Evolutionary conservation across 23 tunicate genomes (phyloP).

Genomic region (Trididemnum clinides): DNA sequence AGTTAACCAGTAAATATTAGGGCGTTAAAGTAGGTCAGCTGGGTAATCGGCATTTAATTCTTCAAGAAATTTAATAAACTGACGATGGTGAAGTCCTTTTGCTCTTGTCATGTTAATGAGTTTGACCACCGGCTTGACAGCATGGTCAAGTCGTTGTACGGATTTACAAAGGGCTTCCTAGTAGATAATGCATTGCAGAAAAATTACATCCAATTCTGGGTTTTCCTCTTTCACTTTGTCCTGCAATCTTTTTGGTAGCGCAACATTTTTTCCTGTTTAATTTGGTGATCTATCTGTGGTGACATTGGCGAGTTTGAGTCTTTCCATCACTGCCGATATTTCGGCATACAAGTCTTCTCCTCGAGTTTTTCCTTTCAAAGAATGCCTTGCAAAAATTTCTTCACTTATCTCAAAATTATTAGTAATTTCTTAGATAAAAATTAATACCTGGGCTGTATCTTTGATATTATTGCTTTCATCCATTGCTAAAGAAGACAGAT

Average conservation of each 20-base stretch:
- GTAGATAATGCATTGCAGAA: conserved; percentile 31
- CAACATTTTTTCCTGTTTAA: conserved; percentile 29
- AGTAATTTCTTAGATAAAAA: too few relatives aligned
- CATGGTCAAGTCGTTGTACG: conserved; percentile 12
- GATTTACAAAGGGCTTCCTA: conserved; percentile 27
- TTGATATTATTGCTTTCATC: too few relatives aligned
- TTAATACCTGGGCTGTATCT: too few relatives aligned
- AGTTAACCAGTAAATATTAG: too few relatives aligned
- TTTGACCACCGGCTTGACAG: conserved; percentile 16
- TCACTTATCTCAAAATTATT: conserved; percentile 5
- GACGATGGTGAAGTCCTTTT: too few relatives aligned
- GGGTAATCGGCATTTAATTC: too few relatives aligned
- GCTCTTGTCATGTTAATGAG: conserved; percentile 15
- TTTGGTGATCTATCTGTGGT: conserved; percentile 44
- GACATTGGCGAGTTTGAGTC: conserved; percentile 3
- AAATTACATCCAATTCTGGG: conserved; percentile 14
- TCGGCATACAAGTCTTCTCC: conserved; percentile 22
- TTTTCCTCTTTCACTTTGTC: conserved; percentile 25
- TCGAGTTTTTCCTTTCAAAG: conserved; percentile 12
- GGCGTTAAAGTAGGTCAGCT: too few relatives aligned
- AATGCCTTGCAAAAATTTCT: conserved; percentile 17
- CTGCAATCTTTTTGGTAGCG: conserved; percentile 16
- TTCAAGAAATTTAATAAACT: too few relatives aligned
- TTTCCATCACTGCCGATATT: conserved; percentile 3
- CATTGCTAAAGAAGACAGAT: too few relatives aligned